Evolutionary conservation across 2,113 vertebrate species (phyloP), one percentile per base, ranked within the genome.

Genomic region (Hemicordylus capensis): DNA sequence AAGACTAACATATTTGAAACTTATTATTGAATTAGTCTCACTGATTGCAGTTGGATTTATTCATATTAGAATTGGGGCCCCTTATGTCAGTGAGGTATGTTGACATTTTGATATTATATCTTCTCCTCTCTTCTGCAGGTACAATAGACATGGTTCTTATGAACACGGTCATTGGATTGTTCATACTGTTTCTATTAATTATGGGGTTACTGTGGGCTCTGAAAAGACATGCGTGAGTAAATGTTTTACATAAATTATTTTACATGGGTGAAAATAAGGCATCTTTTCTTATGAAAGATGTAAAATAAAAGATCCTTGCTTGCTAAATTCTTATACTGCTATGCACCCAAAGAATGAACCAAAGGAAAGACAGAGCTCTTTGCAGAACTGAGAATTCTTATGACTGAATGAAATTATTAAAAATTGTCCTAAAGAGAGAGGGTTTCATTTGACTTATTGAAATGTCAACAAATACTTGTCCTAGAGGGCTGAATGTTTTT

Each of bases 221-320:
- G 75, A 95, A 90, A 90, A 96, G 91, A 72, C 91, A 93, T 0
- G 1, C 0, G 96, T 97, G 86, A 96, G 96, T 96, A 85, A 58
- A 9, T 87, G 86, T 84, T 61, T 44, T 85, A 0, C 26, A 11
- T n/a, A 39, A 42, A 20, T 74, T n/a, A 80, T 81, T 85, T 74
- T 8, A 12, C 26, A 46, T 66, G 66, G 42, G 26, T 39, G 6
- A 54, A 89, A 1, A 17, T 2, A 4, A 4, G 72, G 63, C 6
- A 44, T 83, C 66, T 34, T 42, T 34, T 46, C 10, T 51, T 69
- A 12, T 81, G 83, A 79, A 86, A 56, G 14, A n/a, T n/a, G n/a
- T 3, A 3, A 75, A 31, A 0, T 70, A 2, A 76, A 56, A 64
- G 1, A 1, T 58, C 78, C 26, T 76, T 34, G 17, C 2, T 58